These are phyloP conservation scores for Drosophila aldrichi DNA, from an alignment of 2,888 invertebrate species.

Conservation along the genomic window DNA sequence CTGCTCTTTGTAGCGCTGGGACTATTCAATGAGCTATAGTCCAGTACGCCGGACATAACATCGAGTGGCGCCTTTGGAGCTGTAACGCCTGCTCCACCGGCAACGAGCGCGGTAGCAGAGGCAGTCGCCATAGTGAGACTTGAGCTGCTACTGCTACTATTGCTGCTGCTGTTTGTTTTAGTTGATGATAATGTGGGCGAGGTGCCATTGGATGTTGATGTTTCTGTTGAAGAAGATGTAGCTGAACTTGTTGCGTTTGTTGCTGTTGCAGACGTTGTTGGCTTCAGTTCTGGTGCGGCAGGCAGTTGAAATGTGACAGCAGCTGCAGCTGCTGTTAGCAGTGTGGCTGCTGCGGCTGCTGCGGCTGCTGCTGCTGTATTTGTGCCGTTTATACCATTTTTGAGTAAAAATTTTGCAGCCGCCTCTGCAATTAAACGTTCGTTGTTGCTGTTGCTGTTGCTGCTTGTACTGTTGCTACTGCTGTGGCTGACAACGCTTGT, in stretches of 20 bases:
- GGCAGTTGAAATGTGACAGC: constrained; percentile 74
- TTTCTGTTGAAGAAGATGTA: constrained; percentile 37
- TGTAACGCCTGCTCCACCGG: constrained; percentile 48
- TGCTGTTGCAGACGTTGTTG: constrained; percentile 30
- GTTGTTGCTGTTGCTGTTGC: constrained; percentile 50
- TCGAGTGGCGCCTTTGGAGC: constrained; percentile 58
- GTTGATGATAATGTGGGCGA: constrained; percentile 52
- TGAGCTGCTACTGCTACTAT: constrained; percentile 46
- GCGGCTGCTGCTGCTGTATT: constrained; percentile 67
- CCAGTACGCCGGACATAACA: constrained; percentile 74
- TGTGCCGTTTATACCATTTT: constrained; percentile 81
- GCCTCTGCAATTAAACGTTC: constrained; percentile 78
- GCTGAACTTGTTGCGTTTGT: constrained; percentile 27
- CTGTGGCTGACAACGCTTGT: constrained; percentile 44
- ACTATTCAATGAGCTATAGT: constrained; percentile 71
- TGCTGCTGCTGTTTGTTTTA: constrained; percentile 51
- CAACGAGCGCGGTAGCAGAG: constrained; percentile 61
- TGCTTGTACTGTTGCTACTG: constrained; percentile 31
- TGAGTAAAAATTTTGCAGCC: constrained; percentile 79
- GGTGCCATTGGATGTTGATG: constrained; percentile 68
- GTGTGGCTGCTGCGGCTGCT: constrained; percentile 63
- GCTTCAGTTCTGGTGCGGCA: constrained; percentile 59
- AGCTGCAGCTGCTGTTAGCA: constrained; percentile 69
- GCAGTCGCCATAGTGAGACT: constrained; percentile 62
- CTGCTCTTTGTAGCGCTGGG: constrained; percentile 51